Conservation (phyloP, 1,140 invertebrate species). For the Anagrus nilaparvatae region DNA sequence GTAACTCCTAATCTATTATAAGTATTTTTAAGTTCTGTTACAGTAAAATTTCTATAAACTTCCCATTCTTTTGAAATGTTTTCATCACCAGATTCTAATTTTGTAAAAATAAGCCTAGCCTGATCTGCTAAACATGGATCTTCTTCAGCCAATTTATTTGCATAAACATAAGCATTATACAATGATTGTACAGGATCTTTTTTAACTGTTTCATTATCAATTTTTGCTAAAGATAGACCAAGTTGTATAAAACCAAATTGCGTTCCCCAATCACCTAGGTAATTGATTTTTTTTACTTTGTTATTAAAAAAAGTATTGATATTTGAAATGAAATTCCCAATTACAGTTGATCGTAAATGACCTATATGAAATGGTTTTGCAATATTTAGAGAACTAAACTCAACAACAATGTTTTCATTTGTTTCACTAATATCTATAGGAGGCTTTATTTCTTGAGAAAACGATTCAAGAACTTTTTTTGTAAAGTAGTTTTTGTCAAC, state of each 20-base stretch:
- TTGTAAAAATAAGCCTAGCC: conserved; percentile 62
- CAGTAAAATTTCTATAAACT: conserved; percentile 59
- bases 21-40: conserved; percentile 59
- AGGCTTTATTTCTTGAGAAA: conserved; percentile 18
- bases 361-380: conserved; percentile 98
- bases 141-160: conserved; percentile 57
- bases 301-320: conserved; percentile 67
- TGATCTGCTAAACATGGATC: conserved; percentile 51
- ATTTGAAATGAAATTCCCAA: conserved; percentile 89
- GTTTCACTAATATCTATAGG: conserved; percentile 15
- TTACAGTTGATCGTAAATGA: conserved; percentile 89
- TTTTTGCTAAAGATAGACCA: conserved; percentile 51
- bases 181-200: conserved; percentile 55
- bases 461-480: conserved; percentile 29
- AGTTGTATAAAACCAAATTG: conserved; percentile 83
- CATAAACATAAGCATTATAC: conserved; percentile 72
- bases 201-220: conserved; percentile 46
- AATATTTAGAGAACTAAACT: conserved; percentile 92
- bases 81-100: conserved; percentile 57
- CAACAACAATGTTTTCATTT: conserved; percentile 54
- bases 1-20: conserved; percentile 73
- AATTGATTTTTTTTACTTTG: conserved; percentile 77
- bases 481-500: conserved; percentile 23
- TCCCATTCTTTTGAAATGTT: conserved; percentile 58
- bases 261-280: conserved; percentile 96